A percentile compares a stretch with the other conserved stretches of the same genome.
Evolutionary conservation across 2,888 invertebrate species (phyloP).

Genomic region (Neoascia interrupta): DNA sequence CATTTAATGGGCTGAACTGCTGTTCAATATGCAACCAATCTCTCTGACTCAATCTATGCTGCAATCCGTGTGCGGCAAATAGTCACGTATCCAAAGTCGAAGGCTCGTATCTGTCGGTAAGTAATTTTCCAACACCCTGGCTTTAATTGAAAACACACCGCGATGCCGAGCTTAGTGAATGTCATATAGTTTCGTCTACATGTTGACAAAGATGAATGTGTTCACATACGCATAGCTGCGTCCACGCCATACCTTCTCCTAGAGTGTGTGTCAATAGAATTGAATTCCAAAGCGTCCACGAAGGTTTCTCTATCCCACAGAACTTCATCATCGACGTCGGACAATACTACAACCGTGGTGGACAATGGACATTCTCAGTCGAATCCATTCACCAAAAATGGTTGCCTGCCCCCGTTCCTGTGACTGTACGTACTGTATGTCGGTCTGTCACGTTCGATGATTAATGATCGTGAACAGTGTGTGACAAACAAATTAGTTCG

Average conservation of each 20-base stretch:
- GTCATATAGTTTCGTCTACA: constrained; percentile 19
- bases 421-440: neutral
- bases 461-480: constrained; percentile 60
- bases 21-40: constrained; percentile 12
- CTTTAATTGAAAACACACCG: constrained; percentile 30
- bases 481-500: constrained; percentile 67
- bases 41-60: constrained; percentile 11
- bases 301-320: constrained; percentile 45
- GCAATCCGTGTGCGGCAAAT: constrained; percentile 54
- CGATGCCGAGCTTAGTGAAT: neutral
- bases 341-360: constrained; percentile 5
- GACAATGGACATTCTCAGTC: neutral
- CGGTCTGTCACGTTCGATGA: constrained; percentile 55
- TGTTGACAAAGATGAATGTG: constrained; percentile 51
- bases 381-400: constrained; percentile 51
- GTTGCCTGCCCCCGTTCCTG: constrained; percentile 19
- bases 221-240: too few relatives aligned
- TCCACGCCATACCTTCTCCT: neutral
- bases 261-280: constrained; percentile 41
- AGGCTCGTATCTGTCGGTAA: constrained; percentile 40
- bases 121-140: constrained; percentile 37
- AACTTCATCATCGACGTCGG: constrained; percentile 26
- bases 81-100: constrained; percentile 49
- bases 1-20: constrained; percentile 9
- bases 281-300: constrained; percentile 52